These are phyloP conservation scores for Peromyscus melanophrys DNA, from an alignment of 2,797 vertebrate species.

Conservation along the genomic window DNA sequence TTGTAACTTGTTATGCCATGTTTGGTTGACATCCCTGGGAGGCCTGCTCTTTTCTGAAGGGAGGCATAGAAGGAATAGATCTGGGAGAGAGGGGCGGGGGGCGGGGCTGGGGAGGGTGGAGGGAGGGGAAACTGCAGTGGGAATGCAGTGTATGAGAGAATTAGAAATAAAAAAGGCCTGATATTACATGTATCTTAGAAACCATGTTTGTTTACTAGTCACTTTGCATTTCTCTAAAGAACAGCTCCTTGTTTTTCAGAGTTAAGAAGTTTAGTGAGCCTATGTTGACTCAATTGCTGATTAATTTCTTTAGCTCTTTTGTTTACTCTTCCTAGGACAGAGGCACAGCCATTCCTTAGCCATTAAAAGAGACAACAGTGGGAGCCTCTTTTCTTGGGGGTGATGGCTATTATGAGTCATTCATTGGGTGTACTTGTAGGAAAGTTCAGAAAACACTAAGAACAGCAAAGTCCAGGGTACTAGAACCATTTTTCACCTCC, in stretches of 20 bases:
- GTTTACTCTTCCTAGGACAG: not conserved
- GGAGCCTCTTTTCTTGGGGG: not conserved
- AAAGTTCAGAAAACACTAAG: conserved; percentile 50
- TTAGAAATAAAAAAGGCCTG: not conserved
- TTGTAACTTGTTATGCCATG: not conserved
- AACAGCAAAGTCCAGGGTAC: not conserved
- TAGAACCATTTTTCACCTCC: conserved; percentile 42
- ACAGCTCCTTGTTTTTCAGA: conserved; percentile 31
- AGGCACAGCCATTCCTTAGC: not conserved
- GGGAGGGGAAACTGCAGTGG: not conserved
- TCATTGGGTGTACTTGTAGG: not conserved
- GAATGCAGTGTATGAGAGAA: too few relatives aligned
- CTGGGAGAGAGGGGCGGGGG: too few relatives aligned
- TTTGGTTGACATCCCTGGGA: not conserved
- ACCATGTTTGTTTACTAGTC: not conserved
- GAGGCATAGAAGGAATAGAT: not conserved
- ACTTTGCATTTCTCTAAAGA: not conserved
- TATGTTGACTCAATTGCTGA: not conserved
- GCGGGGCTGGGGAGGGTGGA: too few relatives aligned
- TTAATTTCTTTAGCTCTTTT: conserved; percentile 40
- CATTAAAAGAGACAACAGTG: not conserved
- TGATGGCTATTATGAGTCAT: not conserved
- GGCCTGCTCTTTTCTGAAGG: not conserved
- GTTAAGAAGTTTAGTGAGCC: not conserved
- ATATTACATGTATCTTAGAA: not conserved